These are phyloP conservation scores for Chrysotoxum bicinctum DNA, from an alignment of 2,888 invertebrate species.

Conservation along the genomic window DNA sequence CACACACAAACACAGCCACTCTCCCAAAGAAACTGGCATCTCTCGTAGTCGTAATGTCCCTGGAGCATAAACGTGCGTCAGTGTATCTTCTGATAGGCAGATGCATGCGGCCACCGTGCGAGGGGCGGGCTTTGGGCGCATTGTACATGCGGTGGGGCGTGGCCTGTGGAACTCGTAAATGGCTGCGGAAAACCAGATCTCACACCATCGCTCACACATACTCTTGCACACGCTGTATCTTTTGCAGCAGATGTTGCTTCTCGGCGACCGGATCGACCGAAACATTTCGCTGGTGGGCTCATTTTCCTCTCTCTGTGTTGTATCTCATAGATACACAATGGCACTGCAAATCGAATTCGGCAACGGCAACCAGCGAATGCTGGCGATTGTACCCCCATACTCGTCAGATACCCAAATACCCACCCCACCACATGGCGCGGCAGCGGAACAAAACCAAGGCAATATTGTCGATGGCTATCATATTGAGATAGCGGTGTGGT, in stretches of 20 bases:
- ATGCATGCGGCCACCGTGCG: constrained; percentile 55
- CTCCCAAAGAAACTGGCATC: constrained; percentile 25
- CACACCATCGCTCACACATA: constrained; percentile 28
- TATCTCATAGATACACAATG: constrained; percentile 56
- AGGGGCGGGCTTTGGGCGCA: constrained; percentile 63
- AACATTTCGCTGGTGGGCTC: constrained; percentile 64
- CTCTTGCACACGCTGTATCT: constrained; percentile 16
- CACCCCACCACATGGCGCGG: constrained; percentile 22
- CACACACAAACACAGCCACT: constrained; percentile 30
- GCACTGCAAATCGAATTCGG: constrained; percentile 67
- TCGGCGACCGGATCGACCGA: constrained; percentile 23
- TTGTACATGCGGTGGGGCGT: constrained; percentile 76
- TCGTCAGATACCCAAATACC: not conserved
- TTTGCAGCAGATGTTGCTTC: constrained; percentile 62
- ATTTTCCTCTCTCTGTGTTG: constrained; percentile 20
- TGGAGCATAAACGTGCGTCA: constrained; percentile 55
- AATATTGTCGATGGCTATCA: constrained; percentile 47
- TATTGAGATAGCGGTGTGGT: constrained; percentile 56
- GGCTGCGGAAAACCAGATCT: constrained; percentile 76
- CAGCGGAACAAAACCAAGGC: not conserved
- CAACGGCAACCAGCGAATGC: constrained; percentile 52
- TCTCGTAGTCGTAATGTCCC: constrained; percentile 50
- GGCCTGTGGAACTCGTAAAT: constrained; percentile 80
- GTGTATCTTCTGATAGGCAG: constrained; percentile 71
- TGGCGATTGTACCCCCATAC: constrained; percentile 27